Percentiles rank a stretch among this genome's conserved stretches.
Conservation (phyloP, 2,888 invertebrate species). For the Prosapia bicincta region DNA sequence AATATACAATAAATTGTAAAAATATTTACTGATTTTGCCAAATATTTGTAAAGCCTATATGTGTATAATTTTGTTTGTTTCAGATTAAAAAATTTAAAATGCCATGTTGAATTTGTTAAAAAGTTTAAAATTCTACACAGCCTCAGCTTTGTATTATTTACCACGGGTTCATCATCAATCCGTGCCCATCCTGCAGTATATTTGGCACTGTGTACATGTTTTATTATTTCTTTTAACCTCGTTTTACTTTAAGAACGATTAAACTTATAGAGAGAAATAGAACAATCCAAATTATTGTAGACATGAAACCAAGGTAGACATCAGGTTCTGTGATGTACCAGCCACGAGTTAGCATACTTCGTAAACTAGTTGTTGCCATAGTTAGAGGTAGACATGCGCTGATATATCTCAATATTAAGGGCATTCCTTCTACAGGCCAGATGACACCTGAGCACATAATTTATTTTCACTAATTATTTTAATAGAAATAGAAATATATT, state of each 20-base stretch:
- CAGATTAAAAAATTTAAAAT: background rate
- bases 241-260: conserved; percentile 74
- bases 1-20: background rate
- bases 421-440: conserved; percentile 97
- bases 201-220: conserved; percentile 19
- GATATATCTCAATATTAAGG: conserved; percentile 74
- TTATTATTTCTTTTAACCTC: conserved; percentile 55
- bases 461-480: background rate
- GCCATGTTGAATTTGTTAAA: background rate
- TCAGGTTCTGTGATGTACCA: conserved; percentile 78
- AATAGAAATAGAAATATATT: too few species aligned
- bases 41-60: too few species aligned
- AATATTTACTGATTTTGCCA: background rate
- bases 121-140: background rate
- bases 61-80: background rate
- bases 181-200: background rate
- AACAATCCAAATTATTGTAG: conserved; percentile 82
- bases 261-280: conserved; percentile 77
- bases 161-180: background rate
- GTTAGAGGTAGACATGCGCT: conserved; percentile 83
- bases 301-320: conserved; percentile 84
- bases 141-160: background rate
- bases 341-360: conserved; percentile 83
- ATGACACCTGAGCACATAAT: conserved; percentile 67
- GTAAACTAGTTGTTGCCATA: conserved; percentile 85